Percentiles rank a stretch among this genome's conserved stretches.
Conservation (phyloP, 2,113 vertebrate species). For the Festucalex cinctus region DNA sequence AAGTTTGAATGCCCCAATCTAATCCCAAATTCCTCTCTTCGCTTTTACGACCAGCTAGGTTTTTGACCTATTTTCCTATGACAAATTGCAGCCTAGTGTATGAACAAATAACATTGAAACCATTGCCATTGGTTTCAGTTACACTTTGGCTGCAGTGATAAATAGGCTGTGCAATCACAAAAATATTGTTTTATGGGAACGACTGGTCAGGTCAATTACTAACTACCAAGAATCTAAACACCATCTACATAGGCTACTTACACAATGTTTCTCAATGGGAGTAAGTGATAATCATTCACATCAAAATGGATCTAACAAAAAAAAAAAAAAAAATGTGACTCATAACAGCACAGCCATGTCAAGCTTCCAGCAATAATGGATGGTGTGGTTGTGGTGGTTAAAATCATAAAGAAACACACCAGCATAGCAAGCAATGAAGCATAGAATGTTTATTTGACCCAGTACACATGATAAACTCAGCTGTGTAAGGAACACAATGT, state of each 20-base stretch:
- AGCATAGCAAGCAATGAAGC: constrained; percentile 58
- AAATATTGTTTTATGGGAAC: neutral
- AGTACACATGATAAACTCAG: constrained; percentile 91
- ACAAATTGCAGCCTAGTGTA: neutral
- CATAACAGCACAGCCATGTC: constrained; percentile 33
- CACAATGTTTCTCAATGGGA: neutral
- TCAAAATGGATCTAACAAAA: constrained; percentile 13
- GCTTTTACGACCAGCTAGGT: neutral
- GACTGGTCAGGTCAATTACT: neutral
- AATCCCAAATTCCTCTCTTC: neutral
- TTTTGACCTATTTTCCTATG: neutral
- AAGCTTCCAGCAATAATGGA: constrained; percentile 15
- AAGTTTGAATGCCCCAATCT: neutral
- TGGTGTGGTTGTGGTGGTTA: neutral
- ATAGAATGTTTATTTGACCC: constrained; percentile 93
- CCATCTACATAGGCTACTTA: neutral
- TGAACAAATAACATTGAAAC: neutral
- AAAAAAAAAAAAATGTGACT: constrained; percentile 49
- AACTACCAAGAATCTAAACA: neutral
- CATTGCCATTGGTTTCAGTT: neutral
- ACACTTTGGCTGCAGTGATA: neutral
- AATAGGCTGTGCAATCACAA: neutral
- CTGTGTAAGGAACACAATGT: constrained; percentile 82
- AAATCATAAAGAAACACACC: constrained; percentile 42
- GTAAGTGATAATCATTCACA: constrained; percentile 36